Evolutionary conservation across 2,888 invertebrate species (phyloP).

Genomic region (Eristalis pertinax): DNA sequence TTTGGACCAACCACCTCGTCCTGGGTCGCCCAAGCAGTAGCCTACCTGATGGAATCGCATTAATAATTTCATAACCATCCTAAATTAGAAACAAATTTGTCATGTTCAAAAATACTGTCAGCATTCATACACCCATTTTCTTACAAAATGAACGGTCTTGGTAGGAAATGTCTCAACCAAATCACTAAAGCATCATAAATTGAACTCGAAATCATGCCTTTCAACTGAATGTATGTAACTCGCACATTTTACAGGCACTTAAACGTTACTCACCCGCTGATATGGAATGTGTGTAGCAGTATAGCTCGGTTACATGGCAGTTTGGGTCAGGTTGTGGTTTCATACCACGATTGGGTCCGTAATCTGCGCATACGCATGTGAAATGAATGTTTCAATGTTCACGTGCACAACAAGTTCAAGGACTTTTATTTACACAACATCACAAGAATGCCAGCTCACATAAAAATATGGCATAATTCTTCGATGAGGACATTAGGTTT

Average conservation of each 20-base stretch:
- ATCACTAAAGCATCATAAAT: neutral
- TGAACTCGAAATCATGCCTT: neutral
- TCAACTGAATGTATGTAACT: neutral
- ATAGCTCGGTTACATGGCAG: neutral
- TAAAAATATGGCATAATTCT: neutral
- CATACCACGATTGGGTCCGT: neutral
- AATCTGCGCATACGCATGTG: slow-evolving; percentile 2
- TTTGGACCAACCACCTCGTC: no score
- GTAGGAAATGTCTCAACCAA: neutral
- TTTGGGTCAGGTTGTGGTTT: slow-evolving; percentile 10
- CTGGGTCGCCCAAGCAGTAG: no score
- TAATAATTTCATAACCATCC: neutral
- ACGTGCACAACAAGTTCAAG: slow-evolving; percentile 75
- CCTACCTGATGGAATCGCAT: no score
- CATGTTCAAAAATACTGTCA: neutral
- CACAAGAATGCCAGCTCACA: slow-evolving; percentile 46
- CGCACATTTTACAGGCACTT: neutral
- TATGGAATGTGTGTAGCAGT: neutral
- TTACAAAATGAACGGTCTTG: neutral
- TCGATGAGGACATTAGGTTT: neutral
- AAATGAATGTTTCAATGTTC: neutral
- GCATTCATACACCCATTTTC: no score
- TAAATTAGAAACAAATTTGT: slow-evolving; percentile 3
- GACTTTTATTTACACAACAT: slow-evolving; percentile 69
- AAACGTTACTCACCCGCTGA: neutral